These are phyloP conservation scores for Trichonephila clavata DNA, from an alignment of 1,140 invertebrate genomes.

Conservation along the genomic window DNA sequence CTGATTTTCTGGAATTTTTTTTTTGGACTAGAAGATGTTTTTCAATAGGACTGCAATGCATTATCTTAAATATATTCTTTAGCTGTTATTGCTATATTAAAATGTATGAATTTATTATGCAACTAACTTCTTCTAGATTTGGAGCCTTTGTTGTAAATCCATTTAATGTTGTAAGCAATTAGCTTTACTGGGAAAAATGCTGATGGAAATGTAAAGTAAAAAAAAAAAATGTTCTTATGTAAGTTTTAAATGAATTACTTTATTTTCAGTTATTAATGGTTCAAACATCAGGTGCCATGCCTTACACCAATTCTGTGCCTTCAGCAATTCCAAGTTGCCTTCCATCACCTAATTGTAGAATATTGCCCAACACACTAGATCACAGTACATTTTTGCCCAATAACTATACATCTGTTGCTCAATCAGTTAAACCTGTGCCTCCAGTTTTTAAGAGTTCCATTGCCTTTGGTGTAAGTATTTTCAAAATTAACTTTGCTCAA, in stretches of 20 bases:
- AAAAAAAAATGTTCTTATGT: too few relatives aligned
- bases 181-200: not conserved
- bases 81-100: too few relatives aligned
- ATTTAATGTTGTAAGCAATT: too few relatives aligned
- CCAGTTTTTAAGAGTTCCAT: conserved; percentile 73
- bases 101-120: too few relatives aligned
- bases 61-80: too few relatives aligned
- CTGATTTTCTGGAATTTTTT: too few relatives aligned
- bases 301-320: conserved; percentile 60
- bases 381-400: conserved; percentile 41
- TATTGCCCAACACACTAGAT: conserved; percentile 9
- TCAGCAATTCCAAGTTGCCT: conserved; percentile 45
- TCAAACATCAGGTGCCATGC: conserved; percentile 63
- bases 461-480: conserved; percentile 67
- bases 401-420: conserved; percentile 55
- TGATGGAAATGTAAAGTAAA: not conserved
- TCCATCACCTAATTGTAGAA: conserved; percentile 61
- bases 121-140: too few relatives aligned
- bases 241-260: too few relatives aligned
- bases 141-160: too few relatives aligned
- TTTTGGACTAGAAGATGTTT: too few relatives aligned
- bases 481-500: not conserved
- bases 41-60: too few relatives aligned
- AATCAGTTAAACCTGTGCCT: conserved; percentile 73
- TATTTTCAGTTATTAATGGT: conserved; percentile 70